These are phyloP conservation scores for Athalia cordata DNA, from an alignment of 2,888 invertebrate genomes.

Conservation along the genomic window DNA sequence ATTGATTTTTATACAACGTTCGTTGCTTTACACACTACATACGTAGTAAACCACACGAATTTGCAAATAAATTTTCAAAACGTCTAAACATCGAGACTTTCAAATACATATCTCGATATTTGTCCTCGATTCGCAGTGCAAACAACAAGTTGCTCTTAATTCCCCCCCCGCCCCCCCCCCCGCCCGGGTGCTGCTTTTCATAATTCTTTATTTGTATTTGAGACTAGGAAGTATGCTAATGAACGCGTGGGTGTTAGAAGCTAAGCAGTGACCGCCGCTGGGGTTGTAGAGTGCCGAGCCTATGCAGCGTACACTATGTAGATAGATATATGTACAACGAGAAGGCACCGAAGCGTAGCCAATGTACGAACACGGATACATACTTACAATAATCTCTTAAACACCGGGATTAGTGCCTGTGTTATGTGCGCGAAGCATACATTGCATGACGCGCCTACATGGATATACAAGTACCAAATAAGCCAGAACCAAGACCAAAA, in stretches of 20 bases:
- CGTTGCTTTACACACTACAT: no score
- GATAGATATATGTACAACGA: not conserved
- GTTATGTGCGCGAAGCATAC: conserved; percentile 37
- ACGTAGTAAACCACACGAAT: no score
- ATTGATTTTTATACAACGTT: no score
- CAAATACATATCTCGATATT: not conserved
- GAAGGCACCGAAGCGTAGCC: conserved; percentile 8
- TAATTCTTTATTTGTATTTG: conserved; percentile 10
- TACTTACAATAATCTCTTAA: conserved; percentile 45
- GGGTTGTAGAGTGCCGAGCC: conserved; percentile 39
- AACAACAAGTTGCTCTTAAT: conserved; percentile 39
- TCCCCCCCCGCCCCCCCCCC: not conserved
- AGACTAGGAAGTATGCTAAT: conserved; percentile 42
- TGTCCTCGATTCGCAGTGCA: conserved; percentile 11
- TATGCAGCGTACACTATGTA: not conserved
- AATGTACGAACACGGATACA: conserved; percentile 26
- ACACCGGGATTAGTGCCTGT: conserved; percentile 44
- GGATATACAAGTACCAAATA: conserved; percentile 28
- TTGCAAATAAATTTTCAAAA: no score
- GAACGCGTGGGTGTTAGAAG: conserved; percentile 33
- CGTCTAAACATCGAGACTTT: no score
- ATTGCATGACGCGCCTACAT: conserved; percentile 41
- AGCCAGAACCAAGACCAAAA: conserved; percentile 28
- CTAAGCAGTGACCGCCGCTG: conserved; percentile 40
- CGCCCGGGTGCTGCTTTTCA: conserved; percentile 19